Base-by-base conservation (phyloP, 2,797 vertebrate species). In the Siniperca obscura region DNA sequence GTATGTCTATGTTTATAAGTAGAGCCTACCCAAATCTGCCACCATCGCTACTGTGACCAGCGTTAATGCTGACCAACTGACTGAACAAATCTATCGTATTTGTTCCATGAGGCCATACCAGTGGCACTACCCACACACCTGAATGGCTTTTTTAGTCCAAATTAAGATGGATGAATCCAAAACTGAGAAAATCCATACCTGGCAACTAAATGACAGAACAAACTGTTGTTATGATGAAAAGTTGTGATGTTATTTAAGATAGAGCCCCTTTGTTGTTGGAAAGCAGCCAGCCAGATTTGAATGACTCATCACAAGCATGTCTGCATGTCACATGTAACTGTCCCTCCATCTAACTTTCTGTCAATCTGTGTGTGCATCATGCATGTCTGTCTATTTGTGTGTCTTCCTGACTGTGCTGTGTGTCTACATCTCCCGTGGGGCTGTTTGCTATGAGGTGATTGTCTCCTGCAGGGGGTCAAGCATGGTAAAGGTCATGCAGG, bases 401-500 rank as follows among this genome's bases (percentile, higher is more conserved):
- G 74, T 86, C 69, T 62, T 57, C 65, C 74, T 76, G 80, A 53
- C 76, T 79, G 70, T 62, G 4, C 70, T 27, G 69, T 79, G 86
- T 85, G 89, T 91, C 87, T 88, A 77, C 86, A 85, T 92, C 90
- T 93, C 91, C 90, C 77, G 62, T 80, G 74, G 91, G 90, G 91
- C 89, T 93, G 83, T 90, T 93, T 90, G 87, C 90, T 86, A 77
- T 86, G 90, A 93, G 91, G 92, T 93, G 94, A 95, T 94, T 88
- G 93, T 91, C 89, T 90, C 93, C 92, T 91, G 90, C 90, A 91
- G 94, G 92, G 93, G 91, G 93, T 94, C 93, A 94, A 92, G 88
- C 95, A 93, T 90, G 89, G 93, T 91, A 96, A 96, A 96, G 96
- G 96, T 96, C 95, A 95, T 52, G 89, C 92, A 96, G 93, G 94